Evolutionary conservation across 2,888 invertebrate genomes (phyloP), one percentile per base, ranked within the genome.

Genomic region (Furcula furcula): DNA sequence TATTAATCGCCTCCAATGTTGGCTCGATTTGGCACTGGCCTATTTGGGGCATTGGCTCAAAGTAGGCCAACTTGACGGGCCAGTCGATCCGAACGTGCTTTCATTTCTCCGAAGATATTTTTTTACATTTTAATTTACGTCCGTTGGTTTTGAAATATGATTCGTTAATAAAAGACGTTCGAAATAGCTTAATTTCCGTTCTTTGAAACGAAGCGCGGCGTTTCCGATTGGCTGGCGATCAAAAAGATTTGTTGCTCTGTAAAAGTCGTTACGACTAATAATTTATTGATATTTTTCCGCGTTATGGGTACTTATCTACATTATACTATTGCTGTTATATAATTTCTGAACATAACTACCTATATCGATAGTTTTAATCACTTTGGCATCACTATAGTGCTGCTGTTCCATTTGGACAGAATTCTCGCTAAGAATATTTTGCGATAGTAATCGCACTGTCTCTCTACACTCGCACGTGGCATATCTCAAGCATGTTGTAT

Each of bases 1-100:
- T 38, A 48, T 47, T 43, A 42, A 53, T 58, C 46, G 36, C 25
- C 40, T 41, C 56, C 55, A 58, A 53, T 37, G 33, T 55, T 54
- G 50, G 45, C 51, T 53, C 27, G 45, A 47, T 49, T 50, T 54
- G 56, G 59, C 14, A 13, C 28, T 54, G 36, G 47, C 53, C 59
- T 38, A 45, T 39, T 51, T 39, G 43, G 47, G 41, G 10, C 43
- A 61, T 56, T 65, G 57, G 46, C 26, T 18, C 29, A 32, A 57
- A 46, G 51, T 63, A 48, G 58, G 62, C 52, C 64, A 59, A 51
- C 54, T 25, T 36, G 53, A 30, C 43, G 36, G 26, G 31, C 35
- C 35, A 40, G 21, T 38, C 9, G 52, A 48, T 50, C 41, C 40
- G 45, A 52, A 34, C 35, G 22, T 23, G 28, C 51, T 43, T 47